phyloP scores from a whole-genome alignment of 2,888 invertebrate genomes.

The Ischnus inquisitorius region DNA sequence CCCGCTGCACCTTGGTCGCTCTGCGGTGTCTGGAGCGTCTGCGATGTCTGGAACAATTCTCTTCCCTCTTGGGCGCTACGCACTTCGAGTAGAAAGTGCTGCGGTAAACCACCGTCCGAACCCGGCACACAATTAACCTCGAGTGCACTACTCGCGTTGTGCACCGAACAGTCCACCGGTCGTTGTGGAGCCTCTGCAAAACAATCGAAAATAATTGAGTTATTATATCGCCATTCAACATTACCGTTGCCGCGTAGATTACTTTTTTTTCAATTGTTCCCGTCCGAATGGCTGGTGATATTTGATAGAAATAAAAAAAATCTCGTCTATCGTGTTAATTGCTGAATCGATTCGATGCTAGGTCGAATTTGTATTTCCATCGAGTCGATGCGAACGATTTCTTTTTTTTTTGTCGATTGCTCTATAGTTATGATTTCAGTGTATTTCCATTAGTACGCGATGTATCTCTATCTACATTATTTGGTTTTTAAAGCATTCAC shows the following conservation, averaged over 20 bases:
- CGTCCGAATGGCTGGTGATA: not conserved
- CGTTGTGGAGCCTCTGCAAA: constrained; percentile 91
- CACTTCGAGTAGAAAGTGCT: constrained; percentile 94
- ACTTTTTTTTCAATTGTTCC: not conserved
- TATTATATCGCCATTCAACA: constrained; percentile 24
- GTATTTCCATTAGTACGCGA: too few species aligned
- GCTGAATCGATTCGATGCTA: not conserved
- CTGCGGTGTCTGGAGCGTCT: constrained; percentile 83
- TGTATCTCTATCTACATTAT: too few species aligned
- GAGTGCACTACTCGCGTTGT: constrained; percentile 89
- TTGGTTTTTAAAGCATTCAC: too few species aligned
- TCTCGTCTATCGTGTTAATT: not conserved
- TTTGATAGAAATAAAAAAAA: not conserved
- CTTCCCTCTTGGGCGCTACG: constrained; percentile 77
- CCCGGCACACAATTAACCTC: constrained; percentile 92
- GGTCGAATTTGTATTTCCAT: not conserved
- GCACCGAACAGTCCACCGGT: constrained; percentile 91
- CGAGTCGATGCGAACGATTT: too few species aligned
- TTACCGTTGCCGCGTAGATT: too few species aligned
- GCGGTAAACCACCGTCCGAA: constrained; percentile 93
- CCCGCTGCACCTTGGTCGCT: constrained; percentile 74
- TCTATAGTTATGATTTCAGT: not conserved
- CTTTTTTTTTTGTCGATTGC: not conserved
- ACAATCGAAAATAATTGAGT: constrained; percentile 67
- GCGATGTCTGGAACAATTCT: constrained; percentile 83